Percentiles rank a stretch among this genome's conserved stretches.
Evolutionary conservation across 1,140 invertebrate species (phyloP).

Genomic region (Homalodisca vitripennis): DNA sequence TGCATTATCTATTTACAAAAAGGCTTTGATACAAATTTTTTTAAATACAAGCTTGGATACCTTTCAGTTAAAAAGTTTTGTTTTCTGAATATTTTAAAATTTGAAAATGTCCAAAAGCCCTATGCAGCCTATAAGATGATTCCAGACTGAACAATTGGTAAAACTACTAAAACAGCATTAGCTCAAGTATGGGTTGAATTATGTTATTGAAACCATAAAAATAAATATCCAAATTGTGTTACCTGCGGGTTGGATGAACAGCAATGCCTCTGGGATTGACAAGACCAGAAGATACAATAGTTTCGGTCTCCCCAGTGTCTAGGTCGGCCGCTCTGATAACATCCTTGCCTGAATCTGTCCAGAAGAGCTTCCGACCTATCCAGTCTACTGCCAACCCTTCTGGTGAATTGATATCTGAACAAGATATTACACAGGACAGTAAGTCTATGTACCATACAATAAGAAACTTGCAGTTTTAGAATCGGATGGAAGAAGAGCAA

Average conservation of each 20-base stretch:
- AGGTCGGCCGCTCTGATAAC: slow-evolving; percentile 89
- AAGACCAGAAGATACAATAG: slow-evolving; percentile 74
- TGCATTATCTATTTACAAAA: too few species aligned
- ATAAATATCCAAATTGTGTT: slow-evolving; percentile 37
- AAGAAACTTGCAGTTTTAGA: too few species aligned
- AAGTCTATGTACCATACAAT: too few species aligned
- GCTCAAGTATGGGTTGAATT: background rate
- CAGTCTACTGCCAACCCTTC: slow-evolving; percentile 95
- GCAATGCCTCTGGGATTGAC: slow-evolving; percentile 92
- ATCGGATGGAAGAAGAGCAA: too few species aligned
- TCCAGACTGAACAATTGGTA: background rate
- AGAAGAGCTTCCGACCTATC: slow-evolving; percentile 89
- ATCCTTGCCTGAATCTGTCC: slow-evolving; percentile 90
- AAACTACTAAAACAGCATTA: too few species aligned
- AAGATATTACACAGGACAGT: too few species aligned
- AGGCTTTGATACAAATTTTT: too few species aligned
- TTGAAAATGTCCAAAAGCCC: too few species aligned
- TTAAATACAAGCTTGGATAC: too few species aligned
- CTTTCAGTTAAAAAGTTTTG: too few species aligned
- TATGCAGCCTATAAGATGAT: too few species aligned
- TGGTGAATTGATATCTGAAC: slow-evolving; percentile 74
- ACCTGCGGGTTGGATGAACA: slow-evolving; percentile 88
- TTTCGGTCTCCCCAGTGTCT: slow-evolving; percentile 72
- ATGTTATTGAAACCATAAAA: background rate
- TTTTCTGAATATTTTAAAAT: too few species aligned